These are phyloP conservation scores for Orthosia cruda DNA, from an alignment of 2,888 invertebrate genomes.

Conservation along the genomic window DNA sequence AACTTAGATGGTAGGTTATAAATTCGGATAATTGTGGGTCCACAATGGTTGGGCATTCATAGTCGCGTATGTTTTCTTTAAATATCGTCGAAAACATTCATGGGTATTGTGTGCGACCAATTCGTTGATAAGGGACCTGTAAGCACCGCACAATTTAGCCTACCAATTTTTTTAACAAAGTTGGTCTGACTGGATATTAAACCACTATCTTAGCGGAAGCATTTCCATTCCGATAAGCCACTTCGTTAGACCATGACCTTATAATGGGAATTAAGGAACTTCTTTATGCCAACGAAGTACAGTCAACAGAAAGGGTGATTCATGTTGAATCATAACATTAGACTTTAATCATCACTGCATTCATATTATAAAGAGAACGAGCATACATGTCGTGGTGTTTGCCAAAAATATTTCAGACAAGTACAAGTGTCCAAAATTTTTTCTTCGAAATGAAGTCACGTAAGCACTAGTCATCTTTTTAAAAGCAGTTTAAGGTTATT, in stretches of 20 bases:
- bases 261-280: slow-evolving; percentile 2
- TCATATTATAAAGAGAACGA: background rate
- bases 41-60: background rate
- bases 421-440: slow-evolving; percentile 9
- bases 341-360: slow-evolving; percentile 10
- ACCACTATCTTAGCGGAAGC: slow-evolving; percentile 30
- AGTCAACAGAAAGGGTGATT: slow-evolving; percentile 27
- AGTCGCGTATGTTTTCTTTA: too few relatives aligned
- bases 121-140: background rate
- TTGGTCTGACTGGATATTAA: background rate
- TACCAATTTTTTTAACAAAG: background rate
- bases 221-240: slow-evolving; percentile 23
- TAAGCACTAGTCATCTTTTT: slow-evolving; percentile 34
- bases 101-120: background rate
- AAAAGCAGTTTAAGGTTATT: slow-evolving; percentile 42
- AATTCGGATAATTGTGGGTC: too few relatives aligned
- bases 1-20: too few relatives aligned
- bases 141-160: background rate
- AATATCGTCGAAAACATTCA: too few relatives aligned
- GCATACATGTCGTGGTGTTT: slow-evolving; percentile 7
- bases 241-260: background rate
- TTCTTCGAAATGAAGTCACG: slow-evolving; percentile 32
- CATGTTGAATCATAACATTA: slow-evolving; percentile 12
- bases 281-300: slow-evolving; percentile 9
- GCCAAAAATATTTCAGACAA: slow-evolving; percentile 37